Percentiles rank a stretch among this genome's conserved stretches.
These are phyloP conservation scores for Chalcosyrphus nemorum DNA, from an alignment of 2,888 invertebrate species.

Conservation along the genomic window DNA sequence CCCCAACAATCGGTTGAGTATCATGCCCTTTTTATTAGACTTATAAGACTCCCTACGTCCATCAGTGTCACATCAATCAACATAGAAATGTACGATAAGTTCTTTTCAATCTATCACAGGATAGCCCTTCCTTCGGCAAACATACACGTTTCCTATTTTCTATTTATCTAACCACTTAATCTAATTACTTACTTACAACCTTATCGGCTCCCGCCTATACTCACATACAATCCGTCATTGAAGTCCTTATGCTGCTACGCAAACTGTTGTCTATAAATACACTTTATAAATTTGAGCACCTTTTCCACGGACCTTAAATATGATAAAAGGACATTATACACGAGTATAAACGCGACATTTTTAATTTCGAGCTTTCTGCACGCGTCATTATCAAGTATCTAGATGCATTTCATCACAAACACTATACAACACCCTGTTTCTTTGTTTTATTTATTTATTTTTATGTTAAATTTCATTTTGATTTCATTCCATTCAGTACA, in stretches of 20 bases:
- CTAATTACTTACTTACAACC: conserved; percentile 48
- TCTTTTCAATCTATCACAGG: neutral
- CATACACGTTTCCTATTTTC: neutral
- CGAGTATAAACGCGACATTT: neutral
- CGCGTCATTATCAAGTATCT: neutral
- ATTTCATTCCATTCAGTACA: conserved; percentile 6
- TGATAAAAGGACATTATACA: neutral
- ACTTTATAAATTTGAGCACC: conserved; percentile 20
- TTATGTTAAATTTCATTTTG: conserved; percentile 19
- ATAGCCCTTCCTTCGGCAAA: neutral
- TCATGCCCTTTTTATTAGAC: neutral
- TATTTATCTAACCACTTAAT: conserved; percentile 36
- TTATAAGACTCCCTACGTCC: neutral
- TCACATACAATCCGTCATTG: conserved; percentile 17
- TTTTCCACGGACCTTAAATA: neutral
- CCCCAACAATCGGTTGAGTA: neutral
- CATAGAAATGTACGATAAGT: neutral
- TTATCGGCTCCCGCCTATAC: conserved; percentile 4
- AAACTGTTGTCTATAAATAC: conserved; percentile 16
- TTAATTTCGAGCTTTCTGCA: neutral
- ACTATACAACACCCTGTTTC: neutral
- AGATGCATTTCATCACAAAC: neutral
- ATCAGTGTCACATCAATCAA: conserved; percentile 29
- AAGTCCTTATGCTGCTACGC: neutral
- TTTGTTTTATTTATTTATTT: neutral